Evolutionary conservation across 2,888 invertebrate genomes (phyloP).

Genomic region (Enchytraeus crypticus): DNA sequence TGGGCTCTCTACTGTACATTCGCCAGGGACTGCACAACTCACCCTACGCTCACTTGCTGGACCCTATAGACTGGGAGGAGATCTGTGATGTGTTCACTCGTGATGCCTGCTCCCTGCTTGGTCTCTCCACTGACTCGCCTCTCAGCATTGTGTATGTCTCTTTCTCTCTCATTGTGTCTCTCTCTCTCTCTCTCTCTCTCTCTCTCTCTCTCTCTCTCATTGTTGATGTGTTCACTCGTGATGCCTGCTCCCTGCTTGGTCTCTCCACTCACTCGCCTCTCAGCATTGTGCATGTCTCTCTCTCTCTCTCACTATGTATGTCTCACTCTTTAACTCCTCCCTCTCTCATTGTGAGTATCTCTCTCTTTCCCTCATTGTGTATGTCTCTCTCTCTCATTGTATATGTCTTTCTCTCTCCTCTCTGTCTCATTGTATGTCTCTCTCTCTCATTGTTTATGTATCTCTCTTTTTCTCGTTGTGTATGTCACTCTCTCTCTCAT

Average conservation of each 20-base stretch:
- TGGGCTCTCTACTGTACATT: conserved; percentile 74
- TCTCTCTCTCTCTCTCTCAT: neutral
- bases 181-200: neutral
- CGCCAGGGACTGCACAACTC: conserved; percentile 69
- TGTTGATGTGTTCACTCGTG: neutral
- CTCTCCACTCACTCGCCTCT: neutral
- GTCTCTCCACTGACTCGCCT: conserved; percentile 79
- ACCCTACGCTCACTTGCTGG: conserved; percentile 68
- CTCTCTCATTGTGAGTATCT: too few relatives aligned
- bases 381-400: too few relatives aligned
- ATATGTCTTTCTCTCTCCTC: too few relatives aligned
- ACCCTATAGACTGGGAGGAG: conserved; percentile 71
- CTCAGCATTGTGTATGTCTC: conserved; percentile 67
- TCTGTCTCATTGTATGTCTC: too few relatives aligned
- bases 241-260: neutral
- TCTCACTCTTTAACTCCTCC: too few relatives aligned
- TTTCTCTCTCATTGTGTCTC: neutral
- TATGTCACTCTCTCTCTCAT: too few relatives aligned
- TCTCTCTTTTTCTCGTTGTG: too few relatives aligned
- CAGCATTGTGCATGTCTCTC: too few relatives aligned
- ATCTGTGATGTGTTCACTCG: conserved; percentile 80
- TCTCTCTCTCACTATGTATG: too few relatives aligned
- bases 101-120: conserved; percentile 82
- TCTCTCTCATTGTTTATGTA: too few relatives aligned
- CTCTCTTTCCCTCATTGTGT: too few relatives aligned